Evolutionary conservation across 2,797 vertebrate genomes (phyloP).

Genomic region (Phoxinus dragarum): DNA sequence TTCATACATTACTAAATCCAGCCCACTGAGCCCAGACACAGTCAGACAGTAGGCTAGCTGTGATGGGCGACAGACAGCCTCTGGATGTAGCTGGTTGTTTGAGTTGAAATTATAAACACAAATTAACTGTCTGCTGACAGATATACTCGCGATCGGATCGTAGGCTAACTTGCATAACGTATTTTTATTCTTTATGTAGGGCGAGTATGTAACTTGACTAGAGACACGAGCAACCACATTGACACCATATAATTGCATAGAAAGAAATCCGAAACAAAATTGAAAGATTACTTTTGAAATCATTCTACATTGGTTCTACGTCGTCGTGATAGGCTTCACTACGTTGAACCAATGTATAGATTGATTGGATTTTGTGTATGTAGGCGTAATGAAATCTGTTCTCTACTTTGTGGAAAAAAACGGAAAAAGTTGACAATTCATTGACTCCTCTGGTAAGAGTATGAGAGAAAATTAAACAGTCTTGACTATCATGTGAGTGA

Average conservation of each 20-base stretch:
- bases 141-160: neutral
- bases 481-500: conserved; percentile 11
- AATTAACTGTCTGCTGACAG: neutral
- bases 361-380: neutral
- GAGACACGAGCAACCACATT: neutral
- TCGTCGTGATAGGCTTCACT: neutral
- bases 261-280: neutral
- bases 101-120: neutral
- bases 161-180: neutral
- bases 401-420: neutral
- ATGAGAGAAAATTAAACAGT: neutral
- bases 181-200: neutral
- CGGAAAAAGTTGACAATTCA: neutral
- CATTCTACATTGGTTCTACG: neutral
- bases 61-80: neutral
- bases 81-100: neutral
- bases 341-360: too few species aligned
- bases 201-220: conserved; percentile 9
- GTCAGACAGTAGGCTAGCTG: too few species aligned
- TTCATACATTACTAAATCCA: neutral
- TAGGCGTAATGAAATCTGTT: neutral
- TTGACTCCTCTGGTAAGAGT: neutral
- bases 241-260: neutral
- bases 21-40: neutral
- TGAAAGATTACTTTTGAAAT: too few species aligned